Base-by-base conservation (phyloP, 2,888 invertebrate genomes). In the Plagodis dolabraria region DNA sequence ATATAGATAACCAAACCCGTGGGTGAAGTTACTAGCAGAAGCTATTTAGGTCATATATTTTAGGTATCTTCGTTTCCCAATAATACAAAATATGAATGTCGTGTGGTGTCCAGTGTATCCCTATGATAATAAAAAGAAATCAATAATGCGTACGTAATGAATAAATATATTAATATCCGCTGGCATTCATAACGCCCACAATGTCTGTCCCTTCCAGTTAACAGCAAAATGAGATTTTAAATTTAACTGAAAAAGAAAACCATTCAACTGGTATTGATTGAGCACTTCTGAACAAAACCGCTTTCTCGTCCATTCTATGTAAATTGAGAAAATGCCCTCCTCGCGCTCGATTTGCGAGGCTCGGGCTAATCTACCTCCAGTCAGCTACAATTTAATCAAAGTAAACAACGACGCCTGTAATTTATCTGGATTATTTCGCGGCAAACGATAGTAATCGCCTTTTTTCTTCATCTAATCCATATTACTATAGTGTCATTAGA, bases 341-440 rank as follows among this genome's bases (percentile, higher is more conserved):
- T 80, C 81, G 82, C 79, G 87, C 87, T 87, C 92, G 87, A 90
- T 91, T 92, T 89, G 87, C 87, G 86, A 84, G 85, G 87, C 90
- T 87, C 86, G 82, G 75, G 89, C 90, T 92, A 91, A 92, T 92
- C 92, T 91, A 86, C 86, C 84, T 79, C 83, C 87, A 88, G 90
- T 91, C 88, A 87, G 89, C 87, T 91, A 91, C 92, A 92, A 90
- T 92, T 92, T 92, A 92, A 92, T 92, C 92, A 92, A 89, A 92
- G 89, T 87, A 92, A 92, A 92, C 92, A 92, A 89, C 87, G 86
- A 84, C 63, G 65, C 53, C 81, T 80, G 91, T 92, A 90, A 92
- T 92, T 92, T 91, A 88, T 92, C 92, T 88, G 85, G 92, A 92
- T 92, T 91, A 91, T 90, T 90, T 87, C 81, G 89, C 80, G 89